Conservation (phyloP, 2,797 vertebrate genomes). For the Tympanoctomys barrerae region DNA sequence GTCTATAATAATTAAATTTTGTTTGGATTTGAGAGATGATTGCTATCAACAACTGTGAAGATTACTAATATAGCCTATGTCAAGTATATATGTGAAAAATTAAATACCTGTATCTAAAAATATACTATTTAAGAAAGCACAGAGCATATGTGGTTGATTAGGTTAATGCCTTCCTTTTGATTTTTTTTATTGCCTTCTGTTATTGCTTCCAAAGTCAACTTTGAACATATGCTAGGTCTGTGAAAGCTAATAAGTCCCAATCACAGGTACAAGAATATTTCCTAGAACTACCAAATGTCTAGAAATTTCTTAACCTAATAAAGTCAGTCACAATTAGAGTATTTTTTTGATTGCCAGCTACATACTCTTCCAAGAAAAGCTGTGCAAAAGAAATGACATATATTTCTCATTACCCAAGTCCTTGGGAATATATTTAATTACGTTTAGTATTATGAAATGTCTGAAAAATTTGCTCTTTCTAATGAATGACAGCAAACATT, state of each 20-base stretch:
- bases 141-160: not conserved
- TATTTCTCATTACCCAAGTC: conserved; percentile 8
- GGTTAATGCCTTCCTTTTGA: not conserved
- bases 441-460: not conserved
- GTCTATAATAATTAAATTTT: conserved; percentile 8
- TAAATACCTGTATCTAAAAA: not conserved
- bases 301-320: not conserved
- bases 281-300: conserved; percentile 15
- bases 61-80: not conserved
- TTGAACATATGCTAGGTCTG: not conserved
- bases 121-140: not conserved
- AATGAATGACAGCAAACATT: not conserved
- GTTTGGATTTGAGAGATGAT: not conserved
- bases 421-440: conserved; percentile 35
- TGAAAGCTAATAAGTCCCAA: conserved; percentile 16
- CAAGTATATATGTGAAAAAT: not conserved
- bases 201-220: not conserved
- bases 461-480: not conserved
- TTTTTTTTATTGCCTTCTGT: not conserved
- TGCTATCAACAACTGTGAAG: not conserved
- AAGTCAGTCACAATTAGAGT: not conserved
- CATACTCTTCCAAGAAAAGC: conserved; percentile 16
- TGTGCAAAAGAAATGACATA: not conserved
- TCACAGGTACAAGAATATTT: conserved; percentile 43
- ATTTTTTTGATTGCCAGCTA: not conserved